A percentile compares a stretch with the other conserved stretches of the same genome.
These are phyloP conservation scores for Aphis craccivora DNA, from an alignment of 1,140 invertebrate species.

Conservation along the genomic window DNA sequence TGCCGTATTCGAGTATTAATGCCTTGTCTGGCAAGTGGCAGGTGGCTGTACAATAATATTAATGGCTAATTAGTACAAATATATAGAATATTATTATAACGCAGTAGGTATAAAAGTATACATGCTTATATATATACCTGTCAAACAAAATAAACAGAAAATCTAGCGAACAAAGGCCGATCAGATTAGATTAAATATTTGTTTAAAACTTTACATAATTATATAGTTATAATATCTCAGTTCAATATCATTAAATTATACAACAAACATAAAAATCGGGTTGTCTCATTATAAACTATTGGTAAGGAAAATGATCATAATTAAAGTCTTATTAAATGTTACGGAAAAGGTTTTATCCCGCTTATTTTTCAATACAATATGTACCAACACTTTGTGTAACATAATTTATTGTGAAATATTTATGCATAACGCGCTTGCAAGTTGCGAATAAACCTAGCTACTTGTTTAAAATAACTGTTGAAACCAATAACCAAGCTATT, in stretches of 20 bases:
- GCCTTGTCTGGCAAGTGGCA: not conserved
- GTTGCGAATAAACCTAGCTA: not conserved
- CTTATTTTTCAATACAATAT: not conserved
- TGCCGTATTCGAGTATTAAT: not conserved
- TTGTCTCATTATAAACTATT: not conserved
- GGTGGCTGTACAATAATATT: not conserved
- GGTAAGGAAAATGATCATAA: not conserved
- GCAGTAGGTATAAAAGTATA: not conserved
- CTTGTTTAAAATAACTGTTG: not conserved
- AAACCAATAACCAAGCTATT: not conserved
- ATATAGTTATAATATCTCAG: not conserved
- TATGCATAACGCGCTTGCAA: not conserved
- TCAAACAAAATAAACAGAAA: not conserved
- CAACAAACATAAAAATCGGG: not conserved
- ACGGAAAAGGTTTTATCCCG: not conserved
- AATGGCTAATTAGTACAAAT: not conserved
- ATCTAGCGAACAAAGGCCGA: slow-evolving; percentile 5
- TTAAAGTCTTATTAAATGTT: not conserved
- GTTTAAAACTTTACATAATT: not conserved
- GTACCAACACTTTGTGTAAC: not conserved
- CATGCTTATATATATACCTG: too few species aligned
- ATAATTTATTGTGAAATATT: not conserved
- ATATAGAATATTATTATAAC: not conserved
- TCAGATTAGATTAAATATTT: slow-evolving; percentile 21
- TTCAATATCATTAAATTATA: not conserved